These are phyloP conservation scores for Embiotoca jacksoni DNA, from an alignment of 2,113 vertebrate species.

Conservation along the genomic window DNA sequence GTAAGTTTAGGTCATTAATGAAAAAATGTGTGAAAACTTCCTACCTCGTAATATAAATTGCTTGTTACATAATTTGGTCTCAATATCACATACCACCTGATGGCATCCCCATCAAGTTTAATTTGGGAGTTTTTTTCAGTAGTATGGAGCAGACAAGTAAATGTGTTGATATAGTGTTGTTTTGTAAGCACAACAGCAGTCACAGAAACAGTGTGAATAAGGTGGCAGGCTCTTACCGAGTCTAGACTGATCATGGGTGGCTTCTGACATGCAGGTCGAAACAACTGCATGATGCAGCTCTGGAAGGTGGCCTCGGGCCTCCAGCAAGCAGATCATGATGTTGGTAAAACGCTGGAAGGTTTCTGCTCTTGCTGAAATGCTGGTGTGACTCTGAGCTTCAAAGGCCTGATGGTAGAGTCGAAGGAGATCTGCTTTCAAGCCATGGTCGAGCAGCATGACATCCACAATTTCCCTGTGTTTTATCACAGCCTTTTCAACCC, in stretches of 20 bases:
- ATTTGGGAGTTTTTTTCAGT: neutral
- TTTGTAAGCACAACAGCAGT: neutral
- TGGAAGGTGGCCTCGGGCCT: conserved; percentile 58
- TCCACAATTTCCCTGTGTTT: conserved; percentile 31
- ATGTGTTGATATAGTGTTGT: neutral
- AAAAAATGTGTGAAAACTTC: no score
- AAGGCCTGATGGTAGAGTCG: conserved; percentile 83
- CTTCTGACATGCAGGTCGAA: conserved; percentile 69
- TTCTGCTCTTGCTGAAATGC: conserved; percentile 38
- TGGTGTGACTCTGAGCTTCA: conserved; percentile 26
- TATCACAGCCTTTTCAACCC: conserved; percentile 82
- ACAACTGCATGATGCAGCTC: conserved; percentile 67
- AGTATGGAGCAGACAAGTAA: neutral
- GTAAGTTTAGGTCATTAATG: no score
- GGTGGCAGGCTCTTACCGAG: conserved; percentile 60
- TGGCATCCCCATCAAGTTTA: no score
- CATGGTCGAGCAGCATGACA: conserved; percentile 77
- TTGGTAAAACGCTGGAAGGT: conserved; percentile 78
- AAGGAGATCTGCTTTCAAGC: conserved; percentile 79
- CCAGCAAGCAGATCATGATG: conserved; percentile 86
- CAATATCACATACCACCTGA: no score
- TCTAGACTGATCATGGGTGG: conserved; percentile 33
- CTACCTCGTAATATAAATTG: no score
- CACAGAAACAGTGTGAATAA: neutral
- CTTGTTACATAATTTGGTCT: no score